These are phyloP conservation scores for Drosophila stalkeri DNA, from an alignment of 2,888 invertebrate genomes.

Conservation along the genomic window DNA sequence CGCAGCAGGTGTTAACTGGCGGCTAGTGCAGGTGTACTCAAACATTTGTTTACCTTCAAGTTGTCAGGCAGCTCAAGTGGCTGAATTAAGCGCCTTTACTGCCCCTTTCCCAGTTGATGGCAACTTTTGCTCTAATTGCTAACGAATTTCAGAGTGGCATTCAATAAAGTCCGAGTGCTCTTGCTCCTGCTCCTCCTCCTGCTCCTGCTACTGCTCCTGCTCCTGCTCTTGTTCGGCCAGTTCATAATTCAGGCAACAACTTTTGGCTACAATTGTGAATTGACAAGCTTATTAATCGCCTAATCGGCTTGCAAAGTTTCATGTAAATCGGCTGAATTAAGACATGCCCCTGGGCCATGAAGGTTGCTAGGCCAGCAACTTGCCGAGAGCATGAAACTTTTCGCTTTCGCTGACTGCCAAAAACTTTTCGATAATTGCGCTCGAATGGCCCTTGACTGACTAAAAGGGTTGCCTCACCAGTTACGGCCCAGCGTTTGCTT, in stretches of 20 bases:
- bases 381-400: constrained; percentile 51
- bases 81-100: constrained; percentile 23
- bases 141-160: constrained; percentile 60
- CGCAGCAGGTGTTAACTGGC: constrained; percentile 68
- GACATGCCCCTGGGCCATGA: constrained; percentile 50
- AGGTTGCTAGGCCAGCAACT: not conserved
- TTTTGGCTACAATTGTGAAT: constrained; percentile 75
- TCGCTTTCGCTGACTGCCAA: constrained; percentile 46
- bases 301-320: constrained; percentile 79
- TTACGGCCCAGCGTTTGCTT: constrained; percentile 23
- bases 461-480: constrained; percentile 63
- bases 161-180: constrained; percentile 46
- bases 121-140: constrained; percentile 64
- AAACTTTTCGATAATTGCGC: constrained; percentile 77
- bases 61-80: constrained; percentile 16
- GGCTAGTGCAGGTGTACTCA: constrained; percentile 22
- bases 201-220: not conserved
- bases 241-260: constrained; percentile 73
- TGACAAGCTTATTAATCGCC: constrained; percentile 80
- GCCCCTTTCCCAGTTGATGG: not conserved
- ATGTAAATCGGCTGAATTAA: constrained; percentile 74
- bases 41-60: constrained; percentile 25
- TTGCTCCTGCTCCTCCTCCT: not conserved
- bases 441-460: constrained; percentile 59
- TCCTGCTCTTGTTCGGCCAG: constrained; percentile 24